Conservation (phyloP, 2,113 vertebrate genomes). For the Vombatus ursinus region DNA sequence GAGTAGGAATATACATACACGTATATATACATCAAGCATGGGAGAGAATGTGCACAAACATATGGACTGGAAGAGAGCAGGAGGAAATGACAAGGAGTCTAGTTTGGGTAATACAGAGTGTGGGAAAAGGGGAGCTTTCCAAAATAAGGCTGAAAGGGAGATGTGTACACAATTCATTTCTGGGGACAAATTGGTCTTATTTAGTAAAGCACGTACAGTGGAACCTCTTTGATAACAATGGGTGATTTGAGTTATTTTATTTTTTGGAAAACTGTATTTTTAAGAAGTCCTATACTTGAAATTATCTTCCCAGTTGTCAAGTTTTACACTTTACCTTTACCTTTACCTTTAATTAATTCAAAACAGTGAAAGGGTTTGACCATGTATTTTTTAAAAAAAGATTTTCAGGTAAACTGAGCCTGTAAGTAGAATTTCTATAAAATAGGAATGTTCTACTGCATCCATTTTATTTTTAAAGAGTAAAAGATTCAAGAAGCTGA, state of each 20-base stretch:
- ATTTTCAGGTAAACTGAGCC: background rate
- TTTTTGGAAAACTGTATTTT: background rate
- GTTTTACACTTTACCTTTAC: background rate
- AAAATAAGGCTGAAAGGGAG: background rate
- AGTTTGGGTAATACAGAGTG: background rate
- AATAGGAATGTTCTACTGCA: background rate
- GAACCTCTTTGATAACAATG: background rate
- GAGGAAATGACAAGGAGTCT: background rate
- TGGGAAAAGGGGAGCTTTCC: background rate
- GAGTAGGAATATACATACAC: no score
- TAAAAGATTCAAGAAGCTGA: conserved; percentile 8
- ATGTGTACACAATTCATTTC: background rate
- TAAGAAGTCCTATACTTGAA: background rate
- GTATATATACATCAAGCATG: background rate
- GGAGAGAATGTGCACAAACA: background rate
- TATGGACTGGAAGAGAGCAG: background rate
- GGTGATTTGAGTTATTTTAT: background rate
- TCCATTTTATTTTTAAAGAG: background rate
- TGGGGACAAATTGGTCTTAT: background rate
- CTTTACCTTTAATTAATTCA: background rate
- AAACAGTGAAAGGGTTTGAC: background rate
- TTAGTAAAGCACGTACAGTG: background rate
- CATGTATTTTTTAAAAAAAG: background rate
- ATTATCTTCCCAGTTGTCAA: background rate
- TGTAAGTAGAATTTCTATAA: background rate